phyloP scores from a whole-genome alignment of 1,140 invertebrate genomes.

The Drosophila sturtevanti region DNA sequence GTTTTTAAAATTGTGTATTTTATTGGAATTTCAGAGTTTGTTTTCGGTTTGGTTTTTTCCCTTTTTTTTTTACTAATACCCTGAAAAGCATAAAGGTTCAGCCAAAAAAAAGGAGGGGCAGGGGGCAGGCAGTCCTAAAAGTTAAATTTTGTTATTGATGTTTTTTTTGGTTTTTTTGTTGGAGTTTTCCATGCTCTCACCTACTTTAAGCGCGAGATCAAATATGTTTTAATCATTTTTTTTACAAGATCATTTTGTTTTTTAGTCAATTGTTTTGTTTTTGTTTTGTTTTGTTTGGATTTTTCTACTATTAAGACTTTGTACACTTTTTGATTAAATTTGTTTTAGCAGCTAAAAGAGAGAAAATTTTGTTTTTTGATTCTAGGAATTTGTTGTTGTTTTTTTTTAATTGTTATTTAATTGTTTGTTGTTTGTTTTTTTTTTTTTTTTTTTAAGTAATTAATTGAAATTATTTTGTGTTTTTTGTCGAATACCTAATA shows the following conservation, averaged over 20 bases:
- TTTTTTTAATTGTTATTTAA: conserved; percentile 19
- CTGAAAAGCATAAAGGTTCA: conserved; percentile 54
- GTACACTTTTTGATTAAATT: conserved; percentile 51
- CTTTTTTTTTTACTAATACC: conserved; percentile 3
- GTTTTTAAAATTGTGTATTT: conserved; percentile 2
- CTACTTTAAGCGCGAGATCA: conserved; percentile 62
- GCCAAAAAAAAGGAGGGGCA: conserved; percentile 64
- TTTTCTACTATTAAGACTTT: conserved; percentile 51
- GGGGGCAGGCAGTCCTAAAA: conserved; percentile 35
- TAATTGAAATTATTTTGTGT: conserved; percentile 36
- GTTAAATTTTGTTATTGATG: conserved; percentile 38
- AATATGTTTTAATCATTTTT: conserved; percentile 28
- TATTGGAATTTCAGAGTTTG: background rate
- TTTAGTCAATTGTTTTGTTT: conserved; percentile 26
- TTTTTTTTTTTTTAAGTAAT: conserved; percentile 50
- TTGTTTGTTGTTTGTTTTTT: conserved; percentile 36
- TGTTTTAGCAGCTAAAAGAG: conserved; percentile 71
- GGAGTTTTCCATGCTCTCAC: conserved; percentile 69
- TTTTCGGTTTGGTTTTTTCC: conserved; percentile 22
- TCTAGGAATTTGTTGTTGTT: conserved; percentile 48
- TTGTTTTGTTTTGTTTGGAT: conserved; percentile 44
- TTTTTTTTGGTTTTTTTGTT: conserved; percentile 56
- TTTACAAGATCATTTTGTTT: conserved; percentile 67
- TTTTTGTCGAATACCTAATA: conserved; percentile 90
- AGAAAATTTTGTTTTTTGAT: conserved; percentile 58